Percentiles rank a stretch among this genome's conserved stretches.
phyloP scores from a whole-genome alignment of 2,797 vertebrate genomes.

The Meriones psammophilus region DNA sequence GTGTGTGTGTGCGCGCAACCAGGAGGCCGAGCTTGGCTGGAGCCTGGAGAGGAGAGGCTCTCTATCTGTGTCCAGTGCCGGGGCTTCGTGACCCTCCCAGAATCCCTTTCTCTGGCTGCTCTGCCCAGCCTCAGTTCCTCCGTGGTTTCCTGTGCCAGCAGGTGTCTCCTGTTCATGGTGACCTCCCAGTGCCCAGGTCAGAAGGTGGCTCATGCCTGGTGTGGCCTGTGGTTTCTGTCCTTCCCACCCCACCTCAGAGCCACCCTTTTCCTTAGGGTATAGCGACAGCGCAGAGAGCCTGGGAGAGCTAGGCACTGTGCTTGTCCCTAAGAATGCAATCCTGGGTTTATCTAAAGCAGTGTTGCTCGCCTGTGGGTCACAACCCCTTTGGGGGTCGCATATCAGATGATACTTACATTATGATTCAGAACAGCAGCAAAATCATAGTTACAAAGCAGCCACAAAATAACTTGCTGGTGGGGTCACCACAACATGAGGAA shows the following conservation, averaged over 20 bases:
- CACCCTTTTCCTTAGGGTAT: neutral
- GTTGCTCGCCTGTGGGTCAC: neutral
- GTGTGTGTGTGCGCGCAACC: neutral
- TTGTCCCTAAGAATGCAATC: neutral
- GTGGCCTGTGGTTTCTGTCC: neutral
- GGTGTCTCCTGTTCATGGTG: fast-evolving
- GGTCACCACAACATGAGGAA: neutral
- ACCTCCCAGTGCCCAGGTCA: neutral
- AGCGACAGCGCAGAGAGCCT: neutral
- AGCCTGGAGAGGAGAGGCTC: neutral
- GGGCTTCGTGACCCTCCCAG: neutral
- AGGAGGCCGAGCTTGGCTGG: neutral
- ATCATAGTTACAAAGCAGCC: neutral
- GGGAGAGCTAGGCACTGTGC: fast-evolving
- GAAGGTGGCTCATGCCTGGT: too few species aligned
- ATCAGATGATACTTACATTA: neutral
- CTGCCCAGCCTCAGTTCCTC: fast-evolving
- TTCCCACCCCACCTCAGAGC: neutral
- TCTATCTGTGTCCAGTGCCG: neutral
- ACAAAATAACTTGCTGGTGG: neutral
- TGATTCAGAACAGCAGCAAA: too few species aligned
- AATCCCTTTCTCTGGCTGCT: neutral
- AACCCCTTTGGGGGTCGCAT: neutral
- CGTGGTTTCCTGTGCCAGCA: fast-evolving
- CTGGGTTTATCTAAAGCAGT: neutral